Evolutionary conservation across 53 echinoderm and acorn worm genomes (phyloP), one percentile per base, ranked within the genome.

Genomic region (Henricia sp.): DNA sequence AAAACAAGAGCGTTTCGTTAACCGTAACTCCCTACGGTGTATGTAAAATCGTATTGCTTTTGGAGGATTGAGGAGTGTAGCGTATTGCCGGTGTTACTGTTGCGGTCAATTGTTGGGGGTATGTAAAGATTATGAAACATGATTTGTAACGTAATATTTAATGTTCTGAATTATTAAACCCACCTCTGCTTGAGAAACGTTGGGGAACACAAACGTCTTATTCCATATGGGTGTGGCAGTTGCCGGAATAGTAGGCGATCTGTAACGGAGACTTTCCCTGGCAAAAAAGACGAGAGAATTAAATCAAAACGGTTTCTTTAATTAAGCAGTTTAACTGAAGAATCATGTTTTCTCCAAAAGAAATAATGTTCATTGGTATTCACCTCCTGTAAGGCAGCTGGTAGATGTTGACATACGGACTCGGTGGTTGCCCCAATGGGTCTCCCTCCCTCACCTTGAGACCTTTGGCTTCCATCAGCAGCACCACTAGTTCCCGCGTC

Each of bases 381-480:
- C 62, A 88, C 88, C 88, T 68, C 36, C 82, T 68, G 50, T 88
- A 80, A 19, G 88, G 88, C 52, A 88, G 80, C 58, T 80, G 80
- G 29, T 88, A 78, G 30, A 88, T 88, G 48, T 88, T 88, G 27
- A 88, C 48, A 57, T 88, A 88, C 28, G 88, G 88, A 25, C 68
- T 76, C 1, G 76, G 82, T 20, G 69, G 88, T 52, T 85, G 85
- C 4, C 72, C 72, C 37, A 80, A 40, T 1, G 80, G 80, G 17
- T 88, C 82, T 5, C 80, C 88, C 69, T 78, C 70, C 46, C 88
- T 78, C 36, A 88, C 82, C 60, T 41, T 68, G 29, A 88, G 38
- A 9, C 76, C 76, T n/a, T 71, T 76, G n/a, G 88, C 88, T 28
- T 88, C 76, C 35, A 57, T 46, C 68, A 80, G 58, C 21, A 69